Percentiles rank a stretch among this genome's conserved stretches.
phyloP scores from a whole-genome alignment of 2,113 vertebrate genomes.

The Menidia beryllina region DNA sequence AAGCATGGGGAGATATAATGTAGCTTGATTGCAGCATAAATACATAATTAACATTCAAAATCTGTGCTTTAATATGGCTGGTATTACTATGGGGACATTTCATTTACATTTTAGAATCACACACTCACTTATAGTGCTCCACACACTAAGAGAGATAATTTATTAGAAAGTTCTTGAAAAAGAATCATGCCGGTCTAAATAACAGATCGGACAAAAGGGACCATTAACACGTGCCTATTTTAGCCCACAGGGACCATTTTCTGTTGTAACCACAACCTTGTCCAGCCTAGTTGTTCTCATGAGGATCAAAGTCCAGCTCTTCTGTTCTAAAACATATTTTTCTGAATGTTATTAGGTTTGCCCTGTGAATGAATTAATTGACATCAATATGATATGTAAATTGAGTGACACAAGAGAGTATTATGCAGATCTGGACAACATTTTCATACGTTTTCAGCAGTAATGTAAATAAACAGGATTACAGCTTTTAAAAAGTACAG shows the following conservation, averaged over 20 bases:
- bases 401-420: slow-evolving; percentile 5
- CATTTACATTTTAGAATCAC: slow-evolving; percentile 61
- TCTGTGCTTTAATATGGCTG: slow-evolving; percentile 70
- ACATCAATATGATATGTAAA: neutral
- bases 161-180: too few species aligned
- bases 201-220: slow-evolving; percentile 12
- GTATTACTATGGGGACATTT: slow-evolving; percentile 67
- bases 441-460: neutral
- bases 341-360: neutral
- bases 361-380: neutral
- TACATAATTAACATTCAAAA: slow-evolving; percentile 75
- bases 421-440: slow-evolving; percentile 1
- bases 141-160: slow-evolving; percentile 41
- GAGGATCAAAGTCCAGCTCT: neutral
- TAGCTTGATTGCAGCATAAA: slow-evolving; percentile 64
- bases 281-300: neutral
- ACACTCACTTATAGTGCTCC: slow-evolving; percentile 28
- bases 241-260: neutral
- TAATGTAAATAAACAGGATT: too few species aligned
- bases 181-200: slow-evolving; percentile 42
- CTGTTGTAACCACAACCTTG: neutral
- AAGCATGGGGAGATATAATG: slow-evolving; percentile 31
- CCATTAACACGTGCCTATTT: slow-evolving; percentile 38
- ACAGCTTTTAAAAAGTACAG: too few species aligned
- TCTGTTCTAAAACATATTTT: neutral